Base-by-base conservation (phyloP, 1,140 invertebrate genomes). In the Drosophila saltans region DNA sequence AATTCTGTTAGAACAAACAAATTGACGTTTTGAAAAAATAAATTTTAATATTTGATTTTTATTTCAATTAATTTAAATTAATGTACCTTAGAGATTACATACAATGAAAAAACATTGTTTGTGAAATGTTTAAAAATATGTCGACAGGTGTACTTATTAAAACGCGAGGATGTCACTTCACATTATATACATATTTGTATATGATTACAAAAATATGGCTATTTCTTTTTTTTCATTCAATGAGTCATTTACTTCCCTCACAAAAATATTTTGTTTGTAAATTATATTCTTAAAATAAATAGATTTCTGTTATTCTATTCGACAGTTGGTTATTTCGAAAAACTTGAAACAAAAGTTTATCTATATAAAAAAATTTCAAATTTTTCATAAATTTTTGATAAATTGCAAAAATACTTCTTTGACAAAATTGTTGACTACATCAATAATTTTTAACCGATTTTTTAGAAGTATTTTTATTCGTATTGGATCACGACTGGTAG, bases 201-300 rank as follows among this genome's bases (percentile, higher is more conserved):
- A 52, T 24, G 8, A 52, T 52, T 52, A 52, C 45, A 52, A 26
- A 24, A 52, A 52, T 52, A 52, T 9, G 16, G 16, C 16, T 21
- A n/a, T n/a, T 52, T 52, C 8, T 52, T 26, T 26, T 26, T 52
- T 52, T 10, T 52, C 45, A 52, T 8, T 9, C 21, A 52, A 52
- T 52, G 45, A 52, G 21, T 52, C 45, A 52, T 52, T 52, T 52
- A 52, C 45, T 52, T 52, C 24, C 45, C 21, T 21, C 45, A 52
- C 21, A 24, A 26, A 52, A 26, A 52, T 26, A 52, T 26, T 52
- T 52, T 52, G 21, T 26, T 52, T 24, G 24, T 52, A 48, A 52
- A 52, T 52, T 26, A 52, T 52, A 48, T 48, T 8, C 45, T 48
- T 48, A 48, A 10, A 52, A 52, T 52, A 52, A 52, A 52, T 52